Base-by-base conservation (phyloP, 2,797 vertebrate genomes). In the Hozukius guyotensis region DNA sequence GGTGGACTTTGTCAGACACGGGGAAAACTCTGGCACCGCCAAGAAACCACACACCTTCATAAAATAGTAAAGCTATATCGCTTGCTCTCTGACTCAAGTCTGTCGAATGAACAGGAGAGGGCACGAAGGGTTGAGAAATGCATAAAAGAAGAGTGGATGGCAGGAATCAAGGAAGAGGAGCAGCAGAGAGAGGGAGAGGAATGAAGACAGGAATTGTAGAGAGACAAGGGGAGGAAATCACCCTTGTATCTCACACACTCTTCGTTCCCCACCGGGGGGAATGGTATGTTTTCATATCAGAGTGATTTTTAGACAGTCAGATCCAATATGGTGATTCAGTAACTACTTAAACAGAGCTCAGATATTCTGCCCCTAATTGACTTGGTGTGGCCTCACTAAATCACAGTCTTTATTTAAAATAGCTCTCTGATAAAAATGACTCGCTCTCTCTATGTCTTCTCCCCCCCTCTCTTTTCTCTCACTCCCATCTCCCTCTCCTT, bases 81-180 rank as follows among this genome's bases (percentile, higher is more conserved):
- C 89, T 84, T 91, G 93, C 90, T 94, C 93, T 87, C 87, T 94
- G 93, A 93, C 93, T 92, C 85, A 2, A 90, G 89, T 89, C 88
- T 94, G 94, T 93, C 53, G 83, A 81, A 77, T 27, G 92, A 94
- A 92, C 93, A 94, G 87, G 85, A 85, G 82, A 92, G 92, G 92
- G 89, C 90, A 91, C 29, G 12, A 10, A 83, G 91, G 92, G 91
- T 92, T 80, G 83, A 83, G 80, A 83, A 89, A 92, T 87, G 82
- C 86, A 89, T 92, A 82, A 88, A 89, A 88, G 75, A 85, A 80
- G 80, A 74, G 72, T 63, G 66, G 72, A 63, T 74, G 73, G 85
- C 75, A 46, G 68, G 75, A 90, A 84, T 85, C 74, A 78, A 83
- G 74, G 88, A 78, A 60, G 61, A 75, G 29, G 64, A 68, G 75